A percentile compares a stretch with the other conserved stretches of the same genome.
phyloP scores from a whole-genome alignment of 2,113 vertebrate species.

The Origma solitaria region DNA sequence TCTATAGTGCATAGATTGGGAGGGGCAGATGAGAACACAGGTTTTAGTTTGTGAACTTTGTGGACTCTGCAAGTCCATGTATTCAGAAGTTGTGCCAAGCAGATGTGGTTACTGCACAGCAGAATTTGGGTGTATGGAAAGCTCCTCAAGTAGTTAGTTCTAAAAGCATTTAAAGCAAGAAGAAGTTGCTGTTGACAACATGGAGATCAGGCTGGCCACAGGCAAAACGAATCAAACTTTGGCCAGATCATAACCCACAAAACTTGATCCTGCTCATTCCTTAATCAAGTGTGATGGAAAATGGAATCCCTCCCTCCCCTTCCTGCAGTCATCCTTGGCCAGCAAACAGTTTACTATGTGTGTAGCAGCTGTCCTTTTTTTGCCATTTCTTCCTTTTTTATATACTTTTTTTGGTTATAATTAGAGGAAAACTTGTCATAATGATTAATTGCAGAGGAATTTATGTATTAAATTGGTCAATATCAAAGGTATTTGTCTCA shows the following conservation, averaged over 20 bases:
- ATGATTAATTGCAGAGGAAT: not conserved
- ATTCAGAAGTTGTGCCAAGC: not conserved
- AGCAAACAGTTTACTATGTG: not conserved
- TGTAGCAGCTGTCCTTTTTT: not conserved
- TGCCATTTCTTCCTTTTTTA: not conserved
- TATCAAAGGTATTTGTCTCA: not conserved
- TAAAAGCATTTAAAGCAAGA: not conserved
- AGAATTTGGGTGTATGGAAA: not conserved
- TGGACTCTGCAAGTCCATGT: not conserved
- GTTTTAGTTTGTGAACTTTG: not conserved
- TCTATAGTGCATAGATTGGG: not conserved
- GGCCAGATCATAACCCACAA: not conserved
- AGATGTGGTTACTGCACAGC: not conserved
- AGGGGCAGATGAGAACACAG: fast-evolving
- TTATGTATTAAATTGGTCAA: not conserved
- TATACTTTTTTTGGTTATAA: not conserved
- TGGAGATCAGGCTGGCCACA: not conserved
- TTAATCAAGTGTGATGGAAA: not conserved
- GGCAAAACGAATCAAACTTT: not conserved
- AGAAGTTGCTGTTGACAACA: not conserved
- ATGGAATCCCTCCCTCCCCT: fast-evolving
- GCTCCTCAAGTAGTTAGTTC: not conserved
- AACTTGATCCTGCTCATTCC: not conserved
- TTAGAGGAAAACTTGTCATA: not conserved
- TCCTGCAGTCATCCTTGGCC: not conserved